phyloP scores from a whole-genome alignment of 2,113 vertebrate genomes.

The Peromyscus leucopus region DNA sequence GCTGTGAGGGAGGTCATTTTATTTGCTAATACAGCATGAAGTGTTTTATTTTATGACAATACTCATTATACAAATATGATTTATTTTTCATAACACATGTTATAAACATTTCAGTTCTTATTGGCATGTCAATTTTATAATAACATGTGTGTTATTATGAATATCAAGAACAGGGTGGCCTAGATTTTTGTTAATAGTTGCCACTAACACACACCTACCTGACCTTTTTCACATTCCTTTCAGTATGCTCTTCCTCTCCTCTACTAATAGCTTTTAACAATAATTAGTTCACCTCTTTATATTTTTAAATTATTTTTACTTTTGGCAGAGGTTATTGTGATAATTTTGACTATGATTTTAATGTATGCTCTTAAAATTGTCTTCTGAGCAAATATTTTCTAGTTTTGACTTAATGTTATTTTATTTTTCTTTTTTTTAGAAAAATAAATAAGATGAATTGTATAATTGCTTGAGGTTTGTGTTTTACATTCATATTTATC shows the following conservation, averaged over 20 bases:
- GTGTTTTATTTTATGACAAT: constrained; percentile 71
- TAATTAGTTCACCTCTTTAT: background rate
- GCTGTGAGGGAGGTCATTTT: constrained; percentile 63
- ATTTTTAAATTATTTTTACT: background rate
- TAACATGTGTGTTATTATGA: background rate
- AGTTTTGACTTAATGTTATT: background rate
- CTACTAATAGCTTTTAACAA: background rate
- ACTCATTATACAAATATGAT: constrained; percentile 17
- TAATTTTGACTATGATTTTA: background rate
- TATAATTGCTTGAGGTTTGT: background rate
- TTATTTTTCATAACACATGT: background rate
- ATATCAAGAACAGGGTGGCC: background rate
- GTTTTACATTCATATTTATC: background rate
- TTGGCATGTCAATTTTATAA: background rate
- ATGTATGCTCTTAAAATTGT: background rate
- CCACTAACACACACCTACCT: background rate
- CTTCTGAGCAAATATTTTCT: background rate
- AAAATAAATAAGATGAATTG: background rate
- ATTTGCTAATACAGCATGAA: background rate
- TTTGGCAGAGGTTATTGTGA: background rate
- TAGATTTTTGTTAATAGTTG: background rate
- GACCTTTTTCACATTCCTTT: background rate
- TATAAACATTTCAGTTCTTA: background rate
- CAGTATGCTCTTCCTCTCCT: background rate
- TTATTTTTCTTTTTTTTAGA: background rate